Evolutionary conservation across 2,113 vertebrate genomes (phyloP).

Genomic region (Corvus hawaiiensis): DNA sequence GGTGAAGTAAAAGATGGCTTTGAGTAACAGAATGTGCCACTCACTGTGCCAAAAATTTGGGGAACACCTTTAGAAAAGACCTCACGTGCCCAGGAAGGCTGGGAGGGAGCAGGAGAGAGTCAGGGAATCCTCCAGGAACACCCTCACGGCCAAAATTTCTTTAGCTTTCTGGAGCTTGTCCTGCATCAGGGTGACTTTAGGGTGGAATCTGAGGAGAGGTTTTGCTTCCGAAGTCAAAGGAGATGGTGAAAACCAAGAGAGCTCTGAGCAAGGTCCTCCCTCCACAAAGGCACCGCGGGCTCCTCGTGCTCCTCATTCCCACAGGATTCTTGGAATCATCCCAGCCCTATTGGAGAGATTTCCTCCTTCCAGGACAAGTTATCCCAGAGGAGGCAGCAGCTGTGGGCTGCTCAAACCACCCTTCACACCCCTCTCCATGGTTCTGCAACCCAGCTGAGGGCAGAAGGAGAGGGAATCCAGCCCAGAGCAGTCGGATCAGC

Average conservation of each 20-base stretch:
- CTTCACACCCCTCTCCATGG: accelerated
- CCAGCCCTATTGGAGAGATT: accelerated
- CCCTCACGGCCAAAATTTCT: accelerated
- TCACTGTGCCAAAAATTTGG: background rate
- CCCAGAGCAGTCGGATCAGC: accelerated
- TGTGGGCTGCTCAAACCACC: accelerated
- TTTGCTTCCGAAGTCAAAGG: background rate
- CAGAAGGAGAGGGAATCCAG: background rate
- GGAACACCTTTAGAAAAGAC: background rate
- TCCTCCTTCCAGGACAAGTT: background rate
- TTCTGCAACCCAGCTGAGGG: accelerated
- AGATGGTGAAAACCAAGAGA: background rate
- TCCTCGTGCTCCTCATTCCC: accelerated
- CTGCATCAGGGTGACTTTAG: accelerated
- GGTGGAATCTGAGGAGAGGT: background rate
- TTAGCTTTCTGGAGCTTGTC: background rate
- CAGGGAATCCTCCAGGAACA: background rate
- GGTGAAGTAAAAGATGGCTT: background rate
- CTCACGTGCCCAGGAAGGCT: background rate
- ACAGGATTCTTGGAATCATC: accelerated
- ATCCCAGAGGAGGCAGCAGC: background rate
- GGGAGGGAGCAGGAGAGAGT: background rate
- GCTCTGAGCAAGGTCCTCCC: background rate
- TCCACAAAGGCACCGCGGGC: accelerated
- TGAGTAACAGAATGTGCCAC: background rate